These are phyloP conservation scores for Littorina saxatilis DNA, from an alignment of 1,140 invertebrate species.

Conservation along the genomic window DNA sequence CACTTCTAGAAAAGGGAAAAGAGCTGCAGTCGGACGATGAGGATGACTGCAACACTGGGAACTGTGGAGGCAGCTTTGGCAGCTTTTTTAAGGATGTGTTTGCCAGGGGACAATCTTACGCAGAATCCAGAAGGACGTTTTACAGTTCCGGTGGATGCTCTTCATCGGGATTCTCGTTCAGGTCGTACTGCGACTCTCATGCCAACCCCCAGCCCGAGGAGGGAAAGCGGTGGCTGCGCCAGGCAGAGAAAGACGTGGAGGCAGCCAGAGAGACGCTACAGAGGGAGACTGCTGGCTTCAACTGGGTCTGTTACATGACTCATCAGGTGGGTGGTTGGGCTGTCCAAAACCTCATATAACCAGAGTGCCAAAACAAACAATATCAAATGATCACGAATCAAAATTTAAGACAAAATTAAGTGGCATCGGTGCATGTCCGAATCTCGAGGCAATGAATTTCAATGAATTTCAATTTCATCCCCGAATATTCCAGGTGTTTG, in stretches of 20 bases:
- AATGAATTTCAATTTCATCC: too few species aligned
- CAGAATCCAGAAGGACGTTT: not conserved
- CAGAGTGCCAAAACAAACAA: too few species aligned
- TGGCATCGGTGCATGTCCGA: not conserved
- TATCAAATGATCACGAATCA: not conserved
- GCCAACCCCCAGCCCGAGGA: conserved; percentile 28
- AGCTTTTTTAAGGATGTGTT: not conserved
- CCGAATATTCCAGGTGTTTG: not conserved
- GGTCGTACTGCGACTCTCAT: not conserved
- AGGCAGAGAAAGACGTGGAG: conserved; percentile 3
- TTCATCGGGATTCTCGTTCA: not conserved
- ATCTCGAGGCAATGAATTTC: not conserved
- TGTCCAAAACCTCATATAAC: not conserved
- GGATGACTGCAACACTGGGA: not conserved
- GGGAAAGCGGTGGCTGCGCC: conserved; percentile 23
- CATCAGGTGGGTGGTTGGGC: conserved; percentile 42
- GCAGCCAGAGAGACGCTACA: conserved; percentile 36
- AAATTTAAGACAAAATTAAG: not conserved
- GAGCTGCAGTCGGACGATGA: conserved; percentile 3
- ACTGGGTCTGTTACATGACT: conserved; percentile 60
- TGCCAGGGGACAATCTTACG: not conserved
- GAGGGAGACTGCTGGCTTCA: conserved; percentile 22
- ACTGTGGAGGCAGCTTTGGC: not conserved
- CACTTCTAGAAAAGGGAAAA: conserved; percentile 49
- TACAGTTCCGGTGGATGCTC: not conserved